Base-by-base conservation (phyloP, 2,888 invertebrate genomes). In the Andrena bicolor region DNA sequence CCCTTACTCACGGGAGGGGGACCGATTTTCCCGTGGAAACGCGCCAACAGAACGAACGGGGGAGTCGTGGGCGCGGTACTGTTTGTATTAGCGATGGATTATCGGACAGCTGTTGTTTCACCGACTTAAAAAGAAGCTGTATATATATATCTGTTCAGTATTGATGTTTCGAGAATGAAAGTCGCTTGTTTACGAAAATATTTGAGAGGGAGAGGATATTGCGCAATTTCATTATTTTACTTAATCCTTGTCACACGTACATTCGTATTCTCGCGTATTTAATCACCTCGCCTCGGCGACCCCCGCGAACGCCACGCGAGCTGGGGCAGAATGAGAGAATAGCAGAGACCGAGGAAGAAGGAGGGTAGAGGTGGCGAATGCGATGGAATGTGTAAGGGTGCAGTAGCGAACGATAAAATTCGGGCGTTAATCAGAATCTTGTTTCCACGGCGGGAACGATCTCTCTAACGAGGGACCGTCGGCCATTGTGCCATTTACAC, bases 401-500 rank as follows among this genome's bases (percentile, higher is more conserved):
- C 53, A 65, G 75, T 61, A 30, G 80, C 68, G 71, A 83, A 82
- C 89, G 88, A 91, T 92, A 91, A 91, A 92, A 92, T 92, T 92
- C 90, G 87, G 90, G 89, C 91, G 90, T 91, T 92, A 90, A 92
- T 91, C 92, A 91, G 91, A 92, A 91, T 92, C 91, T 91, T 90
- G 91, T 92, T 91, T 90, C 88, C 87, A 88, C 86, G 83, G 60
- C 71, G 73, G 63, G 84, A 82, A 72, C 70, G 76, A 65, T 76
- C 84, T 84, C 85, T 85, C 87, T 88, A 91, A 90, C 90, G 87
- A 89, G 89, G 86, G 84, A 82, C 87, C 88, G 89, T 89, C 90
- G 88, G 91, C 91, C 91, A 90, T 92, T 92, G 92, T 91, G 87
- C 88, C 92, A 89, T 92, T 92, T 90, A 91, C 90, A 90, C 92